phyloP scores from a whole-genome alignment of 2,113 vertebrate genomes.

The Micronisus gabar region DNA sequence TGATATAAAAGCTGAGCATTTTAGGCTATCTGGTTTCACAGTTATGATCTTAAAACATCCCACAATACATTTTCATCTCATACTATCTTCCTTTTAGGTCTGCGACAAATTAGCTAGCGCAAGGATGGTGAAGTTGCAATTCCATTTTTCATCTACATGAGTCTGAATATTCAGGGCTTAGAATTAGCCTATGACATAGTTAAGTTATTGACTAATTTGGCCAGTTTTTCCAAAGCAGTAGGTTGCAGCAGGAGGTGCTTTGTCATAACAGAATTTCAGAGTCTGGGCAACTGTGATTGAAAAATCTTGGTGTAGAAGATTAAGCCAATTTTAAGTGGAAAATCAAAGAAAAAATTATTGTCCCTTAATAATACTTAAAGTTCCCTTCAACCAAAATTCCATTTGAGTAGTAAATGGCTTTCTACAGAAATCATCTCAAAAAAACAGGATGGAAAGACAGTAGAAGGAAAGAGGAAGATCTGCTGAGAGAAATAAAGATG shows the following conservation, averaged over 20 bases:
- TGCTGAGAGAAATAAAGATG: background rate
- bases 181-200: background rate
- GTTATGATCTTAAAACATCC: background rate
- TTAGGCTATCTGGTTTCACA: background rate
- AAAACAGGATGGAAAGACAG: rapidly evolving
- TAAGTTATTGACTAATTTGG: background rate
- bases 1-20: background rate
- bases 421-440: background rate
- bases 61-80: background rate
- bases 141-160: background rate
- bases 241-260: background rate
- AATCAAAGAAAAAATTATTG: background rate
- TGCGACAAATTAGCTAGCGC: background rate
- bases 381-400: background rate
- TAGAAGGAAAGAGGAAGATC: background rate
- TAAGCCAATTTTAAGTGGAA: background rate
- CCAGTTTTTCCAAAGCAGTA: background rate
- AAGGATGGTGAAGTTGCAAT: background rate
- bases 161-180: background rate
- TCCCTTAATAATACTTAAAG: background rate
- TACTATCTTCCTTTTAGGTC: background rate
- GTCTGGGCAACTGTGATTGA: background rate
- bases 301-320: background rate
- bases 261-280: background rate
- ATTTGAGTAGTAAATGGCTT: background rate